These are phyloP conservation scores for Ceryle rudis DNA, from an alignment of 2,797 vertebrate species.

Conservation along the genomic window DNA sequence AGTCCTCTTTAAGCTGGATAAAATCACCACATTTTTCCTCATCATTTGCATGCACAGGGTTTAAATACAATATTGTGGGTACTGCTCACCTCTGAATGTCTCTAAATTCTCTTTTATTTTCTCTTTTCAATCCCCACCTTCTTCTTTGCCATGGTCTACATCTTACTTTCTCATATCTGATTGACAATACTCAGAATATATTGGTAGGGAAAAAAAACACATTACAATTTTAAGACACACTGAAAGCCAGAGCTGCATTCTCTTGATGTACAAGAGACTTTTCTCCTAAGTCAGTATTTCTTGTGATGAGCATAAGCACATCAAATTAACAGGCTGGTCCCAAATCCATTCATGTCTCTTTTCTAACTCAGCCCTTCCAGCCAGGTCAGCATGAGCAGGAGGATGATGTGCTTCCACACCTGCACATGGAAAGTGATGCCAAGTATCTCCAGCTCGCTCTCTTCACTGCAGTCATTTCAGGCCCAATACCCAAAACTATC, in stretches of 20 bases:
- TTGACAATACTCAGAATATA: not conserved
- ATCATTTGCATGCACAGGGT: not conserved
- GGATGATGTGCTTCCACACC: not conserved
- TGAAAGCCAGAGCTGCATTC: not conserved
- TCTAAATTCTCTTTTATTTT: not conserved
- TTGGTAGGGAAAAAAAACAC: not conserved
- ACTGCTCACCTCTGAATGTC: not conserved
- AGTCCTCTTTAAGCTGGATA: not conserved
- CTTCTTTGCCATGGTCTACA: not conserved
- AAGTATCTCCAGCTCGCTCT: not conserved
- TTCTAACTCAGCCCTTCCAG: not conserved
- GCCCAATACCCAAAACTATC: not conserved
- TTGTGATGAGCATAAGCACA: not conserved
- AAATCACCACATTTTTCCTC: not conserved
- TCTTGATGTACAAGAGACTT: not conserved
- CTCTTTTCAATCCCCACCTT: not conserved
- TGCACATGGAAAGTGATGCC: not conserved
- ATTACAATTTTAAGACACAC: not conserved
- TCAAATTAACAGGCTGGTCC: not conserved
- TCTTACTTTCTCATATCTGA: not conserved
- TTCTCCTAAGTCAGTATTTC: not conserved
- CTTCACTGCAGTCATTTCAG: not conserved
- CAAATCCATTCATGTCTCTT: not conserved
- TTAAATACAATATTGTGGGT: not conserved
- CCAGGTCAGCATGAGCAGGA: not conserved